Conservation (phyloP, 2,113 vertebrate species). For the Rattus norvegicus region GRCr8 NC_086026.1:18272001-18272500, state of each 20-base stretch:
- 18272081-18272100: not conserved
- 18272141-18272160: not conserved
- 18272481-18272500: not conserved
- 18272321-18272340: not conserved
- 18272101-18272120: not conserved
- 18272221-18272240: not conserved
- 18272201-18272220: not conserved
- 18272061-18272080: not conserved
- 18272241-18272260: not conserved
- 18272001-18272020: not conserved
- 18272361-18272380: not conserved
- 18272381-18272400: not conserved
- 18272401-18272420: not conserved
- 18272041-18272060: not conserved
- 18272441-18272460: not conserved
- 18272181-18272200: not conserved
- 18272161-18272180: not conserved
- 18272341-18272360: not conserved
- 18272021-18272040: not conserved
- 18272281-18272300: not conserved
- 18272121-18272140: not conserved
- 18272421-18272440: slow-evolving; percentile 17
- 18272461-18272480: not conserved
- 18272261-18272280: not conserved
- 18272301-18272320: not conserved